Evolutionary conservation across 2,888 invertebrate species (phyloP).

Genomic region (Andrena praecox): DNA sequence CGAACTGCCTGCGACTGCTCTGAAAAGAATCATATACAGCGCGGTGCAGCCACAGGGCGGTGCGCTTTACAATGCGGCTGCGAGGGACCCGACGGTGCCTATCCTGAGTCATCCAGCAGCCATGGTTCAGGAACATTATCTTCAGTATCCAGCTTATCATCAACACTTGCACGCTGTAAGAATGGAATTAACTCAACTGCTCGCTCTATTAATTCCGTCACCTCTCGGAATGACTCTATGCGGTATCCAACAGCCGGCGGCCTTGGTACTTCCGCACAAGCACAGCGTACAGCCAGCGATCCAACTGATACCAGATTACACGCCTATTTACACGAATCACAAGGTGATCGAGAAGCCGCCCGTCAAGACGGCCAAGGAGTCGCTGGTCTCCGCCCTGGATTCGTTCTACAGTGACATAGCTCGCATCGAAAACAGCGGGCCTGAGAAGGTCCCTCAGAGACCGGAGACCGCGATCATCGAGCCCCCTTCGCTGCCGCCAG

Average conservation of each 20-base stretch:
- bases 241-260: slow-evolving; percentile 74
- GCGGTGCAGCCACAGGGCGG: slow-evolving; percentile 77
- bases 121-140: slow-evolving; percentile 80
- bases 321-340: slow-evolving; percentile 80
- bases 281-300: slow-evolving; percentile 79
- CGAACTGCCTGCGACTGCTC: slow-evolving; percentile 72
- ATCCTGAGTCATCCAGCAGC: slow-evolving; percentile 78
- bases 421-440: slow-evolving; percentile 84
- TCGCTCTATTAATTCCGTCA: too few relatives aligned
- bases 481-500: slow-evolving; percentile 16
- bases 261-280: slow-evolving; percentile 80
- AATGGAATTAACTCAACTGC: neutral
- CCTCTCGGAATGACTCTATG: neutral
- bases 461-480: slow-evolving; percentile 40
- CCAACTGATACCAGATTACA: slow-evolving; percentile 81
- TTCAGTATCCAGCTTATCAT: slow-evolving; percentile 82
- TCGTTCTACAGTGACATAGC: slow-evolving; percentile 88
- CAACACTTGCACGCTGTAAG: slow-evolving; percentile 81
- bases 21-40: slow-evolving; percentile 79
- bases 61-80: slow-evolving; percentile 80
- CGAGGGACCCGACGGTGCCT: slow-evolving; percentile 78
- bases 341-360: slow-evolving; percentile 84
- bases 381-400: slow-evolving; percentile 86
- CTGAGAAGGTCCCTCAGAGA: slow-evolving; percentile 48
- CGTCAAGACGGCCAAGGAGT: slow-evolving; percentile 79